These are phyloP conservation scores for Platycheirus albimanus DNA, from an alignment of 2,888 invertebrate species.

Conservation along the genomic window DNA sequence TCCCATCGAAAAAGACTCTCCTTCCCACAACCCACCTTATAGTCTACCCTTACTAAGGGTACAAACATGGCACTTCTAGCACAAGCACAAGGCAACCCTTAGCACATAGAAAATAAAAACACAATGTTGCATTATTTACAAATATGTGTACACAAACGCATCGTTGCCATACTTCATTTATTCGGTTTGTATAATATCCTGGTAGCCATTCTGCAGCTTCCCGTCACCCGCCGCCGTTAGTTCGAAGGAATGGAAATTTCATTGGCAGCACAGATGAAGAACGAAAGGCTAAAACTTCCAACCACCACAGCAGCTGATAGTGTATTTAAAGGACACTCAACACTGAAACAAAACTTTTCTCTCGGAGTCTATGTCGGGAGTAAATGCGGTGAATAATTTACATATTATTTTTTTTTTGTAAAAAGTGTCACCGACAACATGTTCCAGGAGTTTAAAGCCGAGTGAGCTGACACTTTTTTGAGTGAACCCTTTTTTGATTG, in stretches of 20 bases:
- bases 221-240: conserved; percentile 10
- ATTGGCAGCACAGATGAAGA: conserved; percentile 44
- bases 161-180: conserved; percentile 72
- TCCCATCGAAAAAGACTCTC: conserved; percentile 36
- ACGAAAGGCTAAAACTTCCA: conserved; percentile 15
- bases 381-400: conserved; percentile 66
- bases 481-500: conserved; percentile 36
- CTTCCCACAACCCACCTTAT: neutral
- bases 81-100: conserved; percentile 37
- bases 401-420: conserved; percentile 66
- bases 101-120: conserved; percentile 19
- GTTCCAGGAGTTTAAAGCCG: conserved; percentile 57
- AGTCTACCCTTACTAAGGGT: neutral
- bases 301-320: conserved; percentile 60
- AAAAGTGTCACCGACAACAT: conserved; percentile 70
- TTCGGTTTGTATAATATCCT: conserved; percentile 50
- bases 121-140: conserved; percentile 74
- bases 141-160: conserved; percentile 54
- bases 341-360: conserved; percentile 26
- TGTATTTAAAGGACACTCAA: conserved; percentile 53
- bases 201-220: no score
- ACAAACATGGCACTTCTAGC: conserved; percentile 36
- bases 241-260: conserved; percentile 47
- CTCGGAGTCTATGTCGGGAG: neutral
- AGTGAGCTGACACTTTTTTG: conserved; percentile 40